phyloP scores from a whole-genome alignment of 2,113 vertebrate genomes.

The Cricetomys ansorgei region DNA sequence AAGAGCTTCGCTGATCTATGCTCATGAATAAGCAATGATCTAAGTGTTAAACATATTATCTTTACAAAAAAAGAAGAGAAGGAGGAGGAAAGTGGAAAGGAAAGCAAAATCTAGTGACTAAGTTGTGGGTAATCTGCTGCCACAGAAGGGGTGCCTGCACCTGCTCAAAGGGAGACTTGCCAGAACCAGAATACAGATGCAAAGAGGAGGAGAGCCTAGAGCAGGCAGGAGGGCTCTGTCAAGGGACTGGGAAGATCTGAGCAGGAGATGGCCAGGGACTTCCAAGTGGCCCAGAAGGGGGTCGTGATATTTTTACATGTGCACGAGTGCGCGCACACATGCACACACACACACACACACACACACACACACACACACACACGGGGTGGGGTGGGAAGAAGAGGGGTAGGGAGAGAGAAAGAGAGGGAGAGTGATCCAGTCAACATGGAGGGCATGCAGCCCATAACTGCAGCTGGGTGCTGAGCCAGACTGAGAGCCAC shows the following conservation, averaged over 20 bases:
- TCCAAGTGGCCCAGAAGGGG: background rate
- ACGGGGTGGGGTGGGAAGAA: background rate
- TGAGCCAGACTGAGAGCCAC: background rate
- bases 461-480: background rate
- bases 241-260: background rate
- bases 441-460: background rate
- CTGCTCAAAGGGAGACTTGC: background rate
- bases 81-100: background rate
- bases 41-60: background rate
- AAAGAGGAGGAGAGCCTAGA: background rate
- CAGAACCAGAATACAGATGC: background rate
- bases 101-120: background rate
- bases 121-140: background rate
- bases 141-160: accelerated
- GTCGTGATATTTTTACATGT: background rate
- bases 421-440: accelerated
- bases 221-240: background rate
- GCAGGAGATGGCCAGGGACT: background rate
- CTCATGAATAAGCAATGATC: background rate
- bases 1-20: background rate
- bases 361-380: too few species aligned
- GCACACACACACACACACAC: too few species aligned
- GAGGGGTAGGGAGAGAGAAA: background rate
- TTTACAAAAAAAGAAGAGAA: background rate
- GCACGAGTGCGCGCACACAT: too few species aligned